These are phyloP conservation scores for Gortyna flavago DNA, from an alignment of 2,888 invertebrate species.

Conservation along the genomic window DNA sequence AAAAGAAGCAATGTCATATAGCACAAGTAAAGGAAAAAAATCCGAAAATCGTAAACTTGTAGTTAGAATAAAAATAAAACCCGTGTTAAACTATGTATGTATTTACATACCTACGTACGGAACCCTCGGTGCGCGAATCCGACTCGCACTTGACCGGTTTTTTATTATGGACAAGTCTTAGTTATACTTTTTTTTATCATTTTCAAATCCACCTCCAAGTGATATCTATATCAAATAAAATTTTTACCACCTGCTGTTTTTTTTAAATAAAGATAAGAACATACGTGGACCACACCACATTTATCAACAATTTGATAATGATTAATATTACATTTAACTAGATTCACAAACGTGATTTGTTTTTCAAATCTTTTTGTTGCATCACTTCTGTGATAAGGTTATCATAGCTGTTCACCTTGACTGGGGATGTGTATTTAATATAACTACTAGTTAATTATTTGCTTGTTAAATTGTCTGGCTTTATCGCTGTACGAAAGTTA, in stretches of 20 bases:
- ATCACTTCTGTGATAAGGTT: conserved; percentile 44
- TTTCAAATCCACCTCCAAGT: conserved; percentile 4
- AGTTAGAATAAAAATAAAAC: too few species aligned
- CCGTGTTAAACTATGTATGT: too few species aligned
- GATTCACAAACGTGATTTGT: conserved; percentile 37
- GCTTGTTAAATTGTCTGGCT: not conserved
- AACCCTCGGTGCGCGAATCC: too few species aligned
- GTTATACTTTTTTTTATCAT: not conserved
- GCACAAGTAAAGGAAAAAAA: too few species aligned
- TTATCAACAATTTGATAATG: conserved; percentile 32
- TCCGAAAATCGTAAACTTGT: too few species aligned
- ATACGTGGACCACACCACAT: not conserved
- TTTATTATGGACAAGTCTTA: too few species aligned
- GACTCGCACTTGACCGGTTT: too few species aligned
- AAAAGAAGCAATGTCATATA: too few species aligned
- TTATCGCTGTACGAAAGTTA: not conserved
- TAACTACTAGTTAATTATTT: conserved; percentile 15
- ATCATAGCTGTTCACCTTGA: conserved; percentile 35
- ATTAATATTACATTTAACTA: conserved; percentile 9
- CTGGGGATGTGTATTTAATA: conserved; percentile 7
- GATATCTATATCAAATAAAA: not conserved
- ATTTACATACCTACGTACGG: too few species aligned
- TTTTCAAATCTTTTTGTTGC: conserved; percentile 43
- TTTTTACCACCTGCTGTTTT: conserved; percentile 24
- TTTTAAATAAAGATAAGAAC: conserved; percentile 12